A percentile compares a stretch with the other conserved stretches of the same genome.
phyloP scores from a whole-genome alignment of 1,140 invertebrate genomes.

The Drosophila bipectinata region DNA sequence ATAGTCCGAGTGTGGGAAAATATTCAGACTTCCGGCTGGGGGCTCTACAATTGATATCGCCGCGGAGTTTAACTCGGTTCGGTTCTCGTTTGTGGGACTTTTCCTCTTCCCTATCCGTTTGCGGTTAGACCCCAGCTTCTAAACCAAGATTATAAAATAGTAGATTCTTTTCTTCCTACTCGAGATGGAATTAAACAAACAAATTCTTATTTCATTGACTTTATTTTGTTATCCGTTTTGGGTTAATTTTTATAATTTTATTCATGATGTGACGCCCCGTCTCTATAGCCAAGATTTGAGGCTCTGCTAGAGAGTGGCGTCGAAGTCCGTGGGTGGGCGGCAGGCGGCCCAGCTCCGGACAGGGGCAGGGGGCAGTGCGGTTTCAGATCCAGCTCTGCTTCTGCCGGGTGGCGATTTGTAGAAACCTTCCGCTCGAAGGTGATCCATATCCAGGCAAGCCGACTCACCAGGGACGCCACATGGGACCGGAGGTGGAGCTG shows the following conservation, averaged over 20 bases:
- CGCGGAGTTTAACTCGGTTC: conserved; percentile 48
- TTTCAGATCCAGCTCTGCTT: background rate
- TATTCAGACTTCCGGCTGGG: conserved; percentile 77
- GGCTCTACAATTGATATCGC: conserved; percentile 43
- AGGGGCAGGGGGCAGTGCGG: background rate
- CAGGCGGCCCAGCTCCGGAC: conserved; percentile 5
- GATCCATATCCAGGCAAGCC: conserved; percentile 9
- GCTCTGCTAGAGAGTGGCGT: conserved; percentile 21
- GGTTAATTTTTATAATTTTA: background rate
- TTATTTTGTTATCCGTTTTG: conserved; percentile 23
- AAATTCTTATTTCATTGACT: conserved; percentile 7
- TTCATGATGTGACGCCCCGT: background rate
- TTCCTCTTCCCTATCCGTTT: conserved; percentile 8
- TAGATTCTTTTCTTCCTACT: background rate
- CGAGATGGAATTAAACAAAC: conserved; percentile 10
- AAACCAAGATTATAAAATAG: conserved; percentile 21
- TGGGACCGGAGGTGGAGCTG: conserved; percentile 55
- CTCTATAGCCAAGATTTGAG: conserved; percentile 29
- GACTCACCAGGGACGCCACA: conserved; percentile 82
- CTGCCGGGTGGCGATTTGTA: conserved; percentile 13
- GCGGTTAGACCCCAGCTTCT: conserved; percentile 37
- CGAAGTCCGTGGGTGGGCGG: background rate
- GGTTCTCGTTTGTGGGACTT: conserved; percentile 37
- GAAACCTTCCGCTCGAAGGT: conserved; percentile 52
- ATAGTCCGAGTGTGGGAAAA: conserved; percentile 70